Evolutionary conservation across 2,888 invertebrate genomes (phyloP).

Genomic region (Microctonus brassicae): DNA sequence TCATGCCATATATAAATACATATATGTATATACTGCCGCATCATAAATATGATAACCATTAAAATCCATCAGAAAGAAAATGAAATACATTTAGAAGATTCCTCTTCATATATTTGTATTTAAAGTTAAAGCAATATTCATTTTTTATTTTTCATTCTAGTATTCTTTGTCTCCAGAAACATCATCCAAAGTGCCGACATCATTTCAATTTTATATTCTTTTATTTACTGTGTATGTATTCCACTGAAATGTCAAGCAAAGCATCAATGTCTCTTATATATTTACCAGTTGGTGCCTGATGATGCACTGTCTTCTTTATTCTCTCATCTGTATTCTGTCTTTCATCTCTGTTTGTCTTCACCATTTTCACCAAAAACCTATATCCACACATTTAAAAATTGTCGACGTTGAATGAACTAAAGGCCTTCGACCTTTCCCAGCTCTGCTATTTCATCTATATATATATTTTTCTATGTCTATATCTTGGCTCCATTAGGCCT

Average conservation of each 20-base stretch:
- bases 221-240: slow-evolving; percentile 20
- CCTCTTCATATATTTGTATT: slow-evolving; percentile 57
- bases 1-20: background rate
- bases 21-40: background rate
- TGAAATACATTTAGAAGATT: slow-evolving; percentile 55
- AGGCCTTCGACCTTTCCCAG: slow-evolving; percentile 4
- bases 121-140: slow-evolving; percentile 52
- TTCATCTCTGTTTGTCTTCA: slow-evolving; percentile 28
- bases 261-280: slow-evolving; percentile 7
- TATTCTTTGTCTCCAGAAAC: slow-evolving; percentile 28
- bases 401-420: background rate
- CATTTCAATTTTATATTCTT: slow-evolving; percentile 30
- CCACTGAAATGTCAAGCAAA: slow-evolving; percentile 25
- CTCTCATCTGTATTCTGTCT: too few species aligned
- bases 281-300: slow-evolving; percentile 23
- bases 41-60: background rate
- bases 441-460: background rate
- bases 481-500: slow-evolving; percentile 43
- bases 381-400: background rate
- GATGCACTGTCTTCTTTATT: slow-evolving; percentile 22
- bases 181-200: slow-evolving; percentile 45
- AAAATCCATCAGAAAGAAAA: background rate
- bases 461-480: background rate
- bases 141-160: background rate
- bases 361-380: slow-evolving; percentile 11